Evolutionary conservation across 2,888 invertebrate genomes (phyloP), one percentile per base, ranked within the genome.

Genomic region (Hypomecis atomaria): DNA sequence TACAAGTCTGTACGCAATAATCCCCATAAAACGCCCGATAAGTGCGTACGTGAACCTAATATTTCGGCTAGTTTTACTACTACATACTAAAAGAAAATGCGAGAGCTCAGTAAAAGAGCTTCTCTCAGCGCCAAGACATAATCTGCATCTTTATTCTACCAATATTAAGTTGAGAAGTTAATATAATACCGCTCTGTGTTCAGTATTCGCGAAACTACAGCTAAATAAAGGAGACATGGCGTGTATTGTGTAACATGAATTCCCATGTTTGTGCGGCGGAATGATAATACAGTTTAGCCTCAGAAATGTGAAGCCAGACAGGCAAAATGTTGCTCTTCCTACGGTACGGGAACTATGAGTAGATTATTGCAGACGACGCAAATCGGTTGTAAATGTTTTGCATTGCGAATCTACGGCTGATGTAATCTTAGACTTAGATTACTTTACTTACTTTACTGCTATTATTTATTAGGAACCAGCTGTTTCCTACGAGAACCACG

Each of bases 131-230:
- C 74, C 75, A 70, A 74, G 69, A 71, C 78, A 78, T 80, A 81
- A 81, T 77, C 75, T 81, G 78, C 75, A 81, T 83, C 76, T 78
- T 79, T 83, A 82, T 81, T 77, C 66, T 62, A 48, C 47, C 73
- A 68, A 79, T 77, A 77, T 75, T 75, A 78, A 77, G 77, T 76
- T 75, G 76, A 77, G 76, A 78, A 83, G 80, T 84, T 85, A 84
- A 84, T 84, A 81, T 81, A 84, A 82, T 77, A 78, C 73, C 77
- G 70, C 75, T 82, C 77, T 80, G 76, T 73, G 77, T 78, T 77
- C 72, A 74, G 71, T 79, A 80, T 80, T 80, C 80, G 75, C 76
- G 75, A 77, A 83, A 82, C 75, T 76, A 78, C 73, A 68, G 73
- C 73, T 76, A 71, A 77, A 78, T 78, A 81, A 81, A 78, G 70